These are phyloP conservation scores for Ictalurus punctatus DNA, from an alignment of 2,113 vertebrate genomes.

Conservation along the genomic window DNA sequence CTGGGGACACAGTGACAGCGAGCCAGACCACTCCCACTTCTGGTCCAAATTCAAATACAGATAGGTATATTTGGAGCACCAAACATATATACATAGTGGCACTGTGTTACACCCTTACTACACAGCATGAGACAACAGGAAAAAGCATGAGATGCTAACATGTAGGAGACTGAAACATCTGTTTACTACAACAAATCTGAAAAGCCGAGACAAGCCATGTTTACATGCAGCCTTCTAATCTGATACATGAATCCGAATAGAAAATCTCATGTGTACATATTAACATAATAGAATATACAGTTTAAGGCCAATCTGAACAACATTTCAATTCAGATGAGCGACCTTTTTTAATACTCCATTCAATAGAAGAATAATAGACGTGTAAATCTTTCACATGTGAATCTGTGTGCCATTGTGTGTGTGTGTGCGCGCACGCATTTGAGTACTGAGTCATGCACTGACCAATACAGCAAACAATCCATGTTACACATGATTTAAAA, in stretches of 20 bases:
- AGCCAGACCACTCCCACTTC: not conserved
- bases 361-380: not conserved
- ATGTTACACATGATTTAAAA: not conserved
- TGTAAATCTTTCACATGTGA: not conserved
- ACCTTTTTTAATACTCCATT: not conserved
- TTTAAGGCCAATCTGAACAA: not conserved
- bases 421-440: not conserved
- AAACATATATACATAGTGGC: not conserved
- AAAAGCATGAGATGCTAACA: not conserved
- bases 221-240: not conserved
- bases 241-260: not conserved
- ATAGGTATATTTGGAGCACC: not conserved
- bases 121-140: not conserved
- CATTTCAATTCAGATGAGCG: not conserved
- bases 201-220: not conserved
- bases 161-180: not conserved
- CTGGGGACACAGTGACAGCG: not conserved
- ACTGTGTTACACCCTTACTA: not conserved
- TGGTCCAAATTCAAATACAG: not conserved
- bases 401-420: not conserved
- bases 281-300: not conserved
- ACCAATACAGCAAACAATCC: not conserved
- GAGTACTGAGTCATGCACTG: not conserved
- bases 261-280: not conserved
- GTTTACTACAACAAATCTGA: not conserved